Conservation (phyloP, 2,888 invertebrate genomes). For the Himalopsyche japonica region DNA sequence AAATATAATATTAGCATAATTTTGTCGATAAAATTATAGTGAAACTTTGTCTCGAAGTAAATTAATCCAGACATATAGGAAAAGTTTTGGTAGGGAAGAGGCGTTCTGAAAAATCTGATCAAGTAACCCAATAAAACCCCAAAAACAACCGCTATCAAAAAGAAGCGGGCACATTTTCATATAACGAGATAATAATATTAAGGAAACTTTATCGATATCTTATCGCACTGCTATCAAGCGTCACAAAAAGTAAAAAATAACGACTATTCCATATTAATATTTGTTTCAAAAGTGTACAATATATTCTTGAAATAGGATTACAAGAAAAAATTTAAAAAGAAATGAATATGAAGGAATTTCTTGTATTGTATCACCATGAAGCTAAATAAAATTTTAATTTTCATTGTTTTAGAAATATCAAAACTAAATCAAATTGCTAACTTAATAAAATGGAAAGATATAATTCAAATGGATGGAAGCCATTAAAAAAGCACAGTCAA, state of each 20-base stretch:
- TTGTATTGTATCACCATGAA: slow-evolving; percentile 16
- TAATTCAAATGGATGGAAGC: slow-evolving; percentile 26
- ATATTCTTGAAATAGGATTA: too few species aligned
- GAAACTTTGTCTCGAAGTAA: too few species aligned
- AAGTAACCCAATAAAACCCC: not conserved
- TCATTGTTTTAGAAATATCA: slow-evolving; percentile 20
- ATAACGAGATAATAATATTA: not conserved
- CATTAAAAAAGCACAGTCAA: slow-evolving; percentile 37
- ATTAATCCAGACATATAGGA: too few species aligned
- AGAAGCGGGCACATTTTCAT: not conserved
- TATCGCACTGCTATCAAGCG: not conserved
- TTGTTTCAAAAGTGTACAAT: too few species aligned
- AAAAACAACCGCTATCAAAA: not conserved
- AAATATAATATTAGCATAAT: too few species aligned
- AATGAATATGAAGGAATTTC: too few species aligned
- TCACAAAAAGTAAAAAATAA: not conserved
- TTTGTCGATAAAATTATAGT: too few species aligned
- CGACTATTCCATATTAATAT: not conserved
- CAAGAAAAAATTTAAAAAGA: too few species aligned
- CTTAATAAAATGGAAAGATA: slow-evolving; percentile 29
- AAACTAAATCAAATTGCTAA: slow-evolving; percentile 15
- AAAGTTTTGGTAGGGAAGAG: not conserved
- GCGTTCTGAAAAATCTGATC: not conserved
- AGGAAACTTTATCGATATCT: not conserved
- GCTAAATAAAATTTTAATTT: slow-evolving; percentile 26